phyloP scores from a whole-genome alignment of 2,888 invertebrate species.

The Anthophora plumipes region DNA sequence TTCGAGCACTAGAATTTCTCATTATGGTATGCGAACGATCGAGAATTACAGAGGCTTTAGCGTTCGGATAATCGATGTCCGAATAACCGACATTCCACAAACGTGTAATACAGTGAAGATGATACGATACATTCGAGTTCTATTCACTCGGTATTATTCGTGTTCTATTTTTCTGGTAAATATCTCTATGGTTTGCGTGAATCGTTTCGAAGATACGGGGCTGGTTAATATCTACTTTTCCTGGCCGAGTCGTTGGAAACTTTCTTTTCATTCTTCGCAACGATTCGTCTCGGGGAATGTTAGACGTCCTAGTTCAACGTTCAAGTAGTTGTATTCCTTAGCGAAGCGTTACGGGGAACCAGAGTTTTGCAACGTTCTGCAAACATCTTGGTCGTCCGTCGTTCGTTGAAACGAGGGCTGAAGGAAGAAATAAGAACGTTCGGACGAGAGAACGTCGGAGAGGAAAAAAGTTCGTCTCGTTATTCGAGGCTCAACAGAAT shows the following conservation, averaged over 20 bases:
- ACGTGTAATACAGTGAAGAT: not conserved
- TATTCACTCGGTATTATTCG: not conserved
- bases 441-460: constrained; percentile 16
- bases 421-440: constrained; percentile 41
- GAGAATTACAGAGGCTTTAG: not conserved
- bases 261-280: constrained; percentile 32
- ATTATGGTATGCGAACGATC: constrained; percentile 21
- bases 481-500: constrained; percentile 74
- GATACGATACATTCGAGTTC: not conserved
- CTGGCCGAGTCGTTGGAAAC: constrained; percentile 13
- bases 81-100: constrained; percentile 17
- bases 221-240: constrained; percentile 44
- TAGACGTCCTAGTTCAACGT: constrained; percentile 16
- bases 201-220: constrained; percentile 24
- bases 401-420: constrained; percentile 24
- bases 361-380: constrained; percentile 47
- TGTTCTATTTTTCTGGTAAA: not conserved
- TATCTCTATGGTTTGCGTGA: constrained; percentile 20
- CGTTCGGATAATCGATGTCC: constrained; percentile 17
- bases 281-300: constrained; percentile 42
- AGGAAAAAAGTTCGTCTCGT: constrained; percentile 71
- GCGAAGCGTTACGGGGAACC: constrained; percentile 51
- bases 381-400: constrained; percentile 50
- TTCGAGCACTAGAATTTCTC: constrained; percentile 29
- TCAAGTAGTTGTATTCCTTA: constrained; percentile 40